Evolutionary conservation across 2,113 vertebrate genomes (phyloP).

Genomic region (Ctenomys sociabilis): DNA sequence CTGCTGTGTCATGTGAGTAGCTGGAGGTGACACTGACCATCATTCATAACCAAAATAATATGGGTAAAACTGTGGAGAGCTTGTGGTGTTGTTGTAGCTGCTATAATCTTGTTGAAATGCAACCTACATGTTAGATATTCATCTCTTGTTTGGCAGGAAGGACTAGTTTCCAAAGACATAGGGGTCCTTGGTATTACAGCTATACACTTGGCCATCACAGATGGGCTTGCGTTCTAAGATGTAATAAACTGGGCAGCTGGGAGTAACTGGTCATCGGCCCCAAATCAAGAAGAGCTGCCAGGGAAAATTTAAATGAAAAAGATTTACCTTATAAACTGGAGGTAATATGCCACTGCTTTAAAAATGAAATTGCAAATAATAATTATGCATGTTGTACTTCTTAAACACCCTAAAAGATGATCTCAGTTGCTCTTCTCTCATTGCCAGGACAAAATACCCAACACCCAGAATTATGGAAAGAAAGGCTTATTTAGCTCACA

Average conservation of each 20-base stretch:
- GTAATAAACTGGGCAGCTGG: conserved; percentile 59
- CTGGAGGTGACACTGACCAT: neutral
- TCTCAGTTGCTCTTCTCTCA: too few relatives aligned
- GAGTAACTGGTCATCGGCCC: neutral
- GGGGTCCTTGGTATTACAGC: conserved; percentile 67
- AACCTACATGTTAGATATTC: conserved; percentile 75
- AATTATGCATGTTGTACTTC: neutral
- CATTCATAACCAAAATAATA: neutral
- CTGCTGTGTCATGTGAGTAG: neutral
- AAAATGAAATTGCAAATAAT: neutral
- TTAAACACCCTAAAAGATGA: neutral
- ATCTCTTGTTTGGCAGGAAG: conserved; percentile 34
- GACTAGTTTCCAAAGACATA: conserved; percentile 63
- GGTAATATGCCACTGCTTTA: neutral
- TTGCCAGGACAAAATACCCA: too few relatives aligned
- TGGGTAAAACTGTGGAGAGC: neutral
- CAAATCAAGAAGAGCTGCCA: neutral
- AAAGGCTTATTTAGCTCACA: too few relatives aligned
- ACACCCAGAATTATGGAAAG: too few relatives aligned
- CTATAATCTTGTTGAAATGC: conserved; percentile 70
- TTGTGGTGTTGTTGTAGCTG: neutral
- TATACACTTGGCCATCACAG: conserved; percentile 69
- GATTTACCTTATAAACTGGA: neutral
- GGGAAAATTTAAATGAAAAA: neutral
- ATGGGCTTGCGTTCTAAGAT: conserved; percentile 78